Evolutionary conservation across 2,888 invertebrate species (phyloP), one percentile per base, ranked within the genome.

Genomic region (Gisinianus flammeolus): DNA sequence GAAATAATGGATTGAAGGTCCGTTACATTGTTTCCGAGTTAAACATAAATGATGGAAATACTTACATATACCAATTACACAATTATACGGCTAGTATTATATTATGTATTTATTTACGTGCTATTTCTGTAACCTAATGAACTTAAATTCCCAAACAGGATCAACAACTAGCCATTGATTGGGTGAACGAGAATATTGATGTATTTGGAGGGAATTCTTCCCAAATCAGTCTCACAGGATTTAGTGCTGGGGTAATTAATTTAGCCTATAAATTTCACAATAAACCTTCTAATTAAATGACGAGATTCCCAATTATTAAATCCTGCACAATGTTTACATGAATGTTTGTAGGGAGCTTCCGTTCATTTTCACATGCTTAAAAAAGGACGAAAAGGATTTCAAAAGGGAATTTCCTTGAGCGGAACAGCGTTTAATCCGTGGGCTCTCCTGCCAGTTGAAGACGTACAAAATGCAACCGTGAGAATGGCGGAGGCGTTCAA

Each of bases 331-430:
- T n/a, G n/a, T n/a, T n/a, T n/a, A n/a, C n/a, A 52, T 52, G 52
- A 52, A 52, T 52, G 52, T 52, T n/a, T n/a, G n/a, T n/a, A 33
- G 52, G 82, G 73, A n/a, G 69, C 79, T 0, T 78, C 64, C 31
- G 82, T 81, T 19, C 83, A 83, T 74, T 77, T 83, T 22, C 82
- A 82, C 52, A 82, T 83, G 82, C 76, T 81, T 3, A 79, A 76
- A n/a, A 72, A 24, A 71, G 73, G 74, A 1, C 31, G 74, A 35
- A 62, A 71, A 16, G 80, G 78, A 58, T 83, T 83, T 33, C 75
- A 79, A 12, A 71, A 68, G 3, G 82, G 74, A 0, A 79, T 83
- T 28, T 80, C 82, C 2, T 66, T 82, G n/a, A 80, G 80, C 54
- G 82, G 83, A 31, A 79, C 81, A 10, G 83, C 81, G 0, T 82